phyloP scores from a whole-genome alignment of 2,797 vertebrate genomes.

The Aselliscus stoliczkanus region DNA sequence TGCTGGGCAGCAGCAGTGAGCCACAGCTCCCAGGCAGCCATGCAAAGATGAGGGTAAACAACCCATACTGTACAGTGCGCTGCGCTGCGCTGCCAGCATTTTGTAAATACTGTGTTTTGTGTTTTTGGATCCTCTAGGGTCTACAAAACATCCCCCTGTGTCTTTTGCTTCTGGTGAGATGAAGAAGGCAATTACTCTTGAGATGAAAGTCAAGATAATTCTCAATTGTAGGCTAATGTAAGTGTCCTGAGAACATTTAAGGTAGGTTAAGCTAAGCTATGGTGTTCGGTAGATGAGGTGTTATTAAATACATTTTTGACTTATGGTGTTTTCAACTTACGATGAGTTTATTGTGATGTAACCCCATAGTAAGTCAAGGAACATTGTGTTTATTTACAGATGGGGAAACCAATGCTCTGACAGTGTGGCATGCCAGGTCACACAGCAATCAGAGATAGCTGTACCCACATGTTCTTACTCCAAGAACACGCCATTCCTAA shows the following conservation, averaged over 20 bases:
- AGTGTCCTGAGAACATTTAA: background rate
- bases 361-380: background rate
- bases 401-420: background rate
- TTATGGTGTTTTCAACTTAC: background rate
- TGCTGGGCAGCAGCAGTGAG: background rate
- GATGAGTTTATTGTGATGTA: background rate
- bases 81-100: background rate
- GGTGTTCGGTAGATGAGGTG: background rate
- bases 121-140: background rate
- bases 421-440: background rate
- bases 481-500: background rate
- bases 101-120: background rate
- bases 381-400: background rate
- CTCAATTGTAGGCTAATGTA: background rate
- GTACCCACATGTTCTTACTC: background rate
- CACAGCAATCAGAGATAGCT: background rate
- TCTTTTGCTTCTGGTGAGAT: background rate
- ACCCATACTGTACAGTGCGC: background rate
- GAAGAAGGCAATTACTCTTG: background rate
- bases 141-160: background rate
- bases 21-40: background rate
- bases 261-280: background rate
- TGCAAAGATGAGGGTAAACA: background rate
- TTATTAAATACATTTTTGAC: background rate
- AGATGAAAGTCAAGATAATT: background rate